These are phyloP conservation scores for Drosophila grimshawi DNA, from an alignment of 1,140 invertebrate species.

Conservation along the genomic window DNA sequence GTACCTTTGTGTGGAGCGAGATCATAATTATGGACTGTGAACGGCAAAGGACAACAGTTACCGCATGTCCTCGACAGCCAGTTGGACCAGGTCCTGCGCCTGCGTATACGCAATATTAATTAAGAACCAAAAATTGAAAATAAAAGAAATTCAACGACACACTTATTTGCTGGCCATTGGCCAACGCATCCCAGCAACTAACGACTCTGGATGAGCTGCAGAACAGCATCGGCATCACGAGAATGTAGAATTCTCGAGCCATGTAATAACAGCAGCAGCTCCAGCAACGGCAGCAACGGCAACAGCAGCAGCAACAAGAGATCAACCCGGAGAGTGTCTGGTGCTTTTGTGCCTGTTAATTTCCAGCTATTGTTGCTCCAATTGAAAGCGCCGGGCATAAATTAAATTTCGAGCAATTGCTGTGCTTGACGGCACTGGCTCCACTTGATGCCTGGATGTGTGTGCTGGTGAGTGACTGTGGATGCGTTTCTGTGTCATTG, in stretches of 20 bases:
- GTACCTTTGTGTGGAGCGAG: not conserved
- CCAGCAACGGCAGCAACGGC: not conserved
- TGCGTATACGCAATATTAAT: constrained; percentile 80
- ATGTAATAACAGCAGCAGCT: constrained; percentile 1
- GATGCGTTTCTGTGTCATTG: not conserved
- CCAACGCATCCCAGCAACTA: constrained; percentile 59
- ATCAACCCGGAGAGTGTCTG: constrained; percentile 31
- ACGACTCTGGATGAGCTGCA: constrained; percentile 1
- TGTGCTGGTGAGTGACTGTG: constrained; percentile 6
- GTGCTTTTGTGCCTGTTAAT: constrained; percentile 78
- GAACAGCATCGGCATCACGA: not conserved
- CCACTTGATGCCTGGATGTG: constrained; percentile 27
- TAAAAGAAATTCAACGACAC: constrained; percentile 40
- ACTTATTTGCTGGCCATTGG: constrained; percentile 27
- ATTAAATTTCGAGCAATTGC: constrained; percentile 77
- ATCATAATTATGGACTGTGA: constrained; percentile 62
- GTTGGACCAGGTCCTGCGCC: constrained; percentile 45
- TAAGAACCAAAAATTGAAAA: constrained; percentile 49
- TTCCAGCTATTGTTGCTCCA: constrained; percentile 74
- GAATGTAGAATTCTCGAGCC: constrained; percentile 29
- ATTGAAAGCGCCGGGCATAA: constrained; percentile 70
- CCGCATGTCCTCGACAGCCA: constrained; percentile 22
- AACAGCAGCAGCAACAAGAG: constrained; percentile 22
- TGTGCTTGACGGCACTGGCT: constrained; percentile 68
- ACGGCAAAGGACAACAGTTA: constrained; percentile 38